These are phyloP conservation scores for Brachystomella parvula DNA, from an alignment of 1,140 invertebrate species.

Conservation along the genomic window DNA sequence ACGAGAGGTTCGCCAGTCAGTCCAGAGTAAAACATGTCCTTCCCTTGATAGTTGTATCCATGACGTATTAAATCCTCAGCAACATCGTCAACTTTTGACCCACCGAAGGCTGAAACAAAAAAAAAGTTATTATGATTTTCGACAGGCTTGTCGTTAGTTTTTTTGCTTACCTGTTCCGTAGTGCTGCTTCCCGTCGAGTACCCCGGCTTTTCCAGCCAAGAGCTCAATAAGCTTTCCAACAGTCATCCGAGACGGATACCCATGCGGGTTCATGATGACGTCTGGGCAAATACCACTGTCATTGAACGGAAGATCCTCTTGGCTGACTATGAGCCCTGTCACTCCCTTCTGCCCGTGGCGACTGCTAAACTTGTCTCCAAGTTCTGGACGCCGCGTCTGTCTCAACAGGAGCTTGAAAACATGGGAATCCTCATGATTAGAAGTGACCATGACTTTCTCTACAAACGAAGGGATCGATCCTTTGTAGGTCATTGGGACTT, in stretches of 20 bases:
- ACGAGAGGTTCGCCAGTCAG: constrained; percentile 87
- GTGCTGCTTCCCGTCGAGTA: constrained; percentile 87
- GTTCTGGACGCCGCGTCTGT: constrained; percentile 89
- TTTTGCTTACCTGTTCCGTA: constrained; percentile 80
- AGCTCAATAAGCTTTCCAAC: constrained; percentile 97
- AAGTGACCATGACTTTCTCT: constrained; percentile 93
- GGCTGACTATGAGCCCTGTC: constrained; percentile 87
- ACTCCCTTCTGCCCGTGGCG: constrained; percentile 98
- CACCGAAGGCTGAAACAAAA: constrained; percentile 71
- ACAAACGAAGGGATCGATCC: constrained; percentile 78
- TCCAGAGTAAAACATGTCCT: constrained; percentile 95
- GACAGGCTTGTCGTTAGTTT: too few relatives aligned
- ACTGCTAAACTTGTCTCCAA: constrained; percentile 98
- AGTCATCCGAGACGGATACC: constrained; percentile 98
- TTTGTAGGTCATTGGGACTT: constrained; percentile 57
- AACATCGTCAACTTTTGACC: constrained; percentile 79
- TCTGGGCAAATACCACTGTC: constrained; percentile 93
- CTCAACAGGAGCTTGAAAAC: constrained; percentile 85
- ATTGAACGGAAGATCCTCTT: constrained; percentile 98
- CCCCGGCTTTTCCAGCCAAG: constrained; percentile 87
- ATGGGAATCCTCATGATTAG: constrained; percentile 81
- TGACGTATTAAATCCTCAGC: constrained; percentile 72
- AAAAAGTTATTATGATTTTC: not conserved
- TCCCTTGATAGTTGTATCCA: constrained; percentile 96
- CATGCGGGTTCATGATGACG: constrained; percentile 99